A percentile compares a stretch with the other conserved stretches of the same genome.
phyloP scores from a whole-genome alignment of 2,888 invertebrate genomes.

The Phragmatobia fuliginosa region DNA sequence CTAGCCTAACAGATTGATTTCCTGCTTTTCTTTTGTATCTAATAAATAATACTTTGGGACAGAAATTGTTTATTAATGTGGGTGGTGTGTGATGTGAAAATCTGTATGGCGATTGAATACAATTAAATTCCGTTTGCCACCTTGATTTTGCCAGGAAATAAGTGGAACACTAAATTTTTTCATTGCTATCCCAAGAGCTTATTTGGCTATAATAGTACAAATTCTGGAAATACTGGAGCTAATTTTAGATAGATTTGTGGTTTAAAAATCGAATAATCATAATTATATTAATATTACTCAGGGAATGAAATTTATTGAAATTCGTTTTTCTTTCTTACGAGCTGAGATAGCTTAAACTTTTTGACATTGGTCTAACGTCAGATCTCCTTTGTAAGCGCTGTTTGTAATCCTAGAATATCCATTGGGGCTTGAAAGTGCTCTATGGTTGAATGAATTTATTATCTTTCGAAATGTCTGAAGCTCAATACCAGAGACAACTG shows the following conservation, averaged over 20 bases:
- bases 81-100: slow-evolving; percentile 27
- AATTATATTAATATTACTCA: background rate
- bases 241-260: background rate
- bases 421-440: slow-evolving; percentile 4
- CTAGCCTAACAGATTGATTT: slow-evolving; percentile 57
- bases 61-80: slow-evolving; percentile 42
- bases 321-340: background rate
- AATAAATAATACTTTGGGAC: slow-evolving; percentile 23
- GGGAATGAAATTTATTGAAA: background rate
- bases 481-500: background rate
- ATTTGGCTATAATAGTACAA: background rate
- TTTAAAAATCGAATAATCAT: background rate
- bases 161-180: too few species aligned
- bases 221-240: background rate
- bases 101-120: too few species aligned
- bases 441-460: background rate
- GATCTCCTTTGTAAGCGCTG: slow-evolving; percentile 18
- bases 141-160: too few species aligned
- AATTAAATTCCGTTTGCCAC: background rate
- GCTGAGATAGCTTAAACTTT: slow-evolving; percentile 14
- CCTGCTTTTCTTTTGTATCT: slow-evolving; percentile 33
- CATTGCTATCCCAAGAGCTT: background rate
- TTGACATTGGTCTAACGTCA: slow-evolving; percentile 20
- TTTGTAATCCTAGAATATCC: slow-evolving; percentile 21
- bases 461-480: background rate